phyloP scores from a whole-genome alignment of 2,888 invertebrate species.

The Rhabditophanes sp. region DNA sequence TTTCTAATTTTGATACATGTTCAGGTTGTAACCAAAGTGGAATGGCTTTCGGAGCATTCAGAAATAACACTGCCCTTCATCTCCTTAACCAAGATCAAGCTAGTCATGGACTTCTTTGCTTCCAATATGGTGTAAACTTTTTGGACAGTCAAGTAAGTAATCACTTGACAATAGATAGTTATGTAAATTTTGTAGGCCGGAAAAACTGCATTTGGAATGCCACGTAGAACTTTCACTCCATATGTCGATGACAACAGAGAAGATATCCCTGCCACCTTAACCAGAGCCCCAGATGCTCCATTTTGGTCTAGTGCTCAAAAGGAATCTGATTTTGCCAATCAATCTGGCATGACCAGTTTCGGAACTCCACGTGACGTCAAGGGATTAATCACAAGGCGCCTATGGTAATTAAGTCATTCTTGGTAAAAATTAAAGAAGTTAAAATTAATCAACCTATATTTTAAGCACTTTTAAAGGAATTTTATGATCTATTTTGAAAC shows the following conservation, averaged over 20 bases:
- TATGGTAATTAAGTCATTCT: too few relatives aligned
- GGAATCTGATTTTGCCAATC: conserved; percentile 39
- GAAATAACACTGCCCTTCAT: conserved; percentile 35
- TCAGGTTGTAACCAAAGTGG: conserved; percentile 38
- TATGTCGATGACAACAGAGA: conserved; percentile 43
- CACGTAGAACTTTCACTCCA: conserved; percentile 43
- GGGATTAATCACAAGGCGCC: conserved; percentile 34
- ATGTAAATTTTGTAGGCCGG: conserved; percentile 48
- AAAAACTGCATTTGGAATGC: conserved; percentile 50
- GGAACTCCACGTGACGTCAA: conserved; percentile 44
- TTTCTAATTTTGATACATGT: conserved; percentile 5
- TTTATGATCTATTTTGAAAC: too few relatives aligned
- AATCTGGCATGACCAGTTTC: conserved; percentile 44
- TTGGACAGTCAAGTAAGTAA: conserved; percentile 45
- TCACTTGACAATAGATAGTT: not conserved
- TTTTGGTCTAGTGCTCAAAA: conserved; percentile 44
- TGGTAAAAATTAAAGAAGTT: too few relatives aligned
- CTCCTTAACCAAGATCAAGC: conserved; percentile 34
- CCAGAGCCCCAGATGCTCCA: conserved; percentile 41
- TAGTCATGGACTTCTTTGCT: conserved; percentile 46
- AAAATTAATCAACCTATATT: too few relatives aligned
- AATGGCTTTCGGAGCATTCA: conserved; percentile 44
- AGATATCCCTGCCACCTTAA: conserved; percentile 42
- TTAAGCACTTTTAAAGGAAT: too few relatives aligned
- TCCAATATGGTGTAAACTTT: conserved; percentile 51